Base-by-base conservation (phyloP, 2,888 invertebrate species). In the Dasysyrphus albostriatus region DNA sequence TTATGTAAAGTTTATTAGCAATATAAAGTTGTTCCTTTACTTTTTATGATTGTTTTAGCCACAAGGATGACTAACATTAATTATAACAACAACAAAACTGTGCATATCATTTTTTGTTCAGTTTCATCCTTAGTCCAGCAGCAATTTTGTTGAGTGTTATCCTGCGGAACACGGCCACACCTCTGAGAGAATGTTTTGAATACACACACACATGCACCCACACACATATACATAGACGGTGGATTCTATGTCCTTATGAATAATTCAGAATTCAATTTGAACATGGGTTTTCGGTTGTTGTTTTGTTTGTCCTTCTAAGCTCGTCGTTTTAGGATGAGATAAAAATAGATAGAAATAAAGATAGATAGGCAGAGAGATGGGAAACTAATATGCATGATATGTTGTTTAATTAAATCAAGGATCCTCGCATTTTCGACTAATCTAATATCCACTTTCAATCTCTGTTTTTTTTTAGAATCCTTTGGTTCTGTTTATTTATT, bases 221-320 rank as follows among this genome's bases (percentile, higher is more conserved):
- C 10, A n/a, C 34, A 34, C 16, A 59, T 5, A 39, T 1, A 14
- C 0, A 39, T 0, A 19, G 0, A 39, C 3, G 39, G 42, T 14
- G 24, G 14, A 61, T 24, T 61, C 42, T 61, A 9, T 54, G 65
- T 72, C 75, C 78, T 83, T 87, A 87, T 87, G 87, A 87, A 87
- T 87, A 79, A 87, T 87, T 87, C 87, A 87, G 74, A 65, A 87
- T 82, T 77, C 87, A 87, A 87, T 83, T 87, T 83, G 82, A 87
- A 82, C 87, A 82, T 85, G 85, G 85, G 77, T 81, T 85, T 81
- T 81, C 78, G 75, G 65, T 79, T 87, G 87, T 87, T 78, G 82
- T 87, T 78, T 78, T 70, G 42, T 42, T 63, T 59, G 82, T 78
- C 74, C 76, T 77, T 72, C 44, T 63, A 75, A 75, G 67, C 76